These are phyloP conservation scores for Elysia crispata DNA, from an alignment of 2,888 invertebrate genomes.

Conservation along the genomic window DNA sequence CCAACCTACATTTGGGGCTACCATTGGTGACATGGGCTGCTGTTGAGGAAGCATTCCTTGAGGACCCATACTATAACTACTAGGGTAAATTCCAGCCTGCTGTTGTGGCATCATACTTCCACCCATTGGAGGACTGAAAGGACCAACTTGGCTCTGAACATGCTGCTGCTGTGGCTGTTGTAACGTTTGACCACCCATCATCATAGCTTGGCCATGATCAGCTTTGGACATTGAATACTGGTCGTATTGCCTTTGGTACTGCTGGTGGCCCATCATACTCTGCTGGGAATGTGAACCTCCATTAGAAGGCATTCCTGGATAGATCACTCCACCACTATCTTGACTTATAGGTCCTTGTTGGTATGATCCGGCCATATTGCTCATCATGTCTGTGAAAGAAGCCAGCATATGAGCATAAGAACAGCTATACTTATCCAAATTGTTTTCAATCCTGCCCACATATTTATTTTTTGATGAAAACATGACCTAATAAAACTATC, in stretches of 20 bases:
- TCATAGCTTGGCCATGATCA: conserved; percentile 38
- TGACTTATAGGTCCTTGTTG: no score
- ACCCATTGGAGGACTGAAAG: conserved; percentile 52
- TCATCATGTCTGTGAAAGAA: no score
- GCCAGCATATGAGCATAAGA: no score
- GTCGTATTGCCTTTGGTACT: conserved; percentile 45
- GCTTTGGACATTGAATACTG: conserved; percentile 48
- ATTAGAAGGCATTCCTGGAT: no score
- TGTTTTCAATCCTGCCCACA: no score
- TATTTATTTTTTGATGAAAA: no score
- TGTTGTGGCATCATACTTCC: conserved; percentile 53
- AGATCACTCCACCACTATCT: no score
- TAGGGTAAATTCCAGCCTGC: conserved; percentile 19
- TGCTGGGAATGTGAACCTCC: conserved; percentile 28
- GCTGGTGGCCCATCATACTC: conserved; percentile 55
- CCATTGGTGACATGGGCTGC: conserved; percentile 47
- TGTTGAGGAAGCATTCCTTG: conserved; percentile 40
- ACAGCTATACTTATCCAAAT: no score
- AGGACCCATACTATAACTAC: conserved; percentile 26
- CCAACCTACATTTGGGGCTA: conserved; percentile 56
- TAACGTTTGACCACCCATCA: conserved; percentile 47
- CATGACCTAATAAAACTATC: no score
- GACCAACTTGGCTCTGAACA: conserved; percentile 40
- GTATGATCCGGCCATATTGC: no score
- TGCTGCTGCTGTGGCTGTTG: conserved; percentile 35